Evolutionary conservation across 2,888 invertebrate genomes (phyloP).

Genomic region (Orthosia gracilis): DNA sequence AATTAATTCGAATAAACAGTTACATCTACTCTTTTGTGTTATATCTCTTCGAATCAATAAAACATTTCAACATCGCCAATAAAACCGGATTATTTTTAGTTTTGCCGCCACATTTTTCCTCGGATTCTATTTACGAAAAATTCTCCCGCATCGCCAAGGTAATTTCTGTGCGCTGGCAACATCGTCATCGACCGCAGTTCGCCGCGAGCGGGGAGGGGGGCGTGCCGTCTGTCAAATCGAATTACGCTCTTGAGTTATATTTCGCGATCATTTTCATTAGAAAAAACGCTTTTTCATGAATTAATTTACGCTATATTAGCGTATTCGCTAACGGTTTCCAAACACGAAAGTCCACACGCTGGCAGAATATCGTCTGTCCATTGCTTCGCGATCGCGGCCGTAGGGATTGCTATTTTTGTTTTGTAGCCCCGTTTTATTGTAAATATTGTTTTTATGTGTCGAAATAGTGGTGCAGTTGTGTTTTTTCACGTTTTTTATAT

Average conservation of each 20-base stretch:
- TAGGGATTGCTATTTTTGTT: slow-evolving; percentile 86
- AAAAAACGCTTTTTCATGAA: slow-evolving; percentile 82
- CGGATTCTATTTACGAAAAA: slow-evolving; percentile 57
- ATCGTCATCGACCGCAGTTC: slow-evolving; percentile 84
- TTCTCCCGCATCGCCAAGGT: slow-evolving; percentile 68
- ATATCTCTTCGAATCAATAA: slow-evolving; percentile 22
- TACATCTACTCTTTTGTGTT: neutral
- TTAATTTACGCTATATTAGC: slow-evolving; percentile 76
- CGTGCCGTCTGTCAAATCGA: slow-evolving; percentile 84
- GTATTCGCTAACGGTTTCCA: slow-evolving; percentile 68
- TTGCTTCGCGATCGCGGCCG: slow-evolving; percentile 61
- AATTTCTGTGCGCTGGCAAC: slow-evolving; percentile 75
- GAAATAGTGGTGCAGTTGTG: slow-evolving; percentile 77
- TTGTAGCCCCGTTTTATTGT: slow-evolving; percentile 84
- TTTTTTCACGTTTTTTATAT: slow-evolving; percentile 68
- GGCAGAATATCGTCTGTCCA: slow-evolving; percentile 43
- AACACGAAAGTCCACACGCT: slow-evolving; percentile 70
- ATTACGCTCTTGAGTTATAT: slow-evolving; percentile 77
- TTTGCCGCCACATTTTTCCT: slow-evolving; percentile 41
- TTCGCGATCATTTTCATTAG: slow-evolving; percentile 80
- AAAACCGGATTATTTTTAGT: slow-evolving; percentile 58
- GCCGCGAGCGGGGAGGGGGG: slow-evolving; percentile 76
- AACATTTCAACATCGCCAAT: slow-evolving; percentile 48
- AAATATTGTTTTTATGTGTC: slow-evolving; percentile 87
- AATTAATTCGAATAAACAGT: slow-evolving; percentile 30